phyloP scores from a whole-genome alignment of 2,113 vertebrate species.

The Nothoprocta perdicaria region DNA sequence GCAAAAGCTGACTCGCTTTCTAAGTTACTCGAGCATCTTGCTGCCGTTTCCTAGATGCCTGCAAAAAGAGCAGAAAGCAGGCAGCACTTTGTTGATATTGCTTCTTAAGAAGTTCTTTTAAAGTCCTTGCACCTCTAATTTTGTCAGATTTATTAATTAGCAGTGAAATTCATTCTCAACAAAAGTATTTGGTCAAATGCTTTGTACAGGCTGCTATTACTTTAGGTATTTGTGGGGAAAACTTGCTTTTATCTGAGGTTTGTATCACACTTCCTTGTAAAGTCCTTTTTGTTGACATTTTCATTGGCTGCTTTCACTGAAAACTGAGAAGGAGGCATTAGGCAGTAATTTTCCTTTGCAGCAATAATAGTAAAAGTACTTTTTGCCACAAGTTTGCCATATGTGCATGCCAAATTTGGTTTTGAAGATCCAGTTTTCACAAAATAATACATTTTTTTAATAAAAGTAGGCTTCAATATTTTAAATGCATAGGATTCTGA shows the following conservation, averaged over 20 bases:
- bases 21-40: not conserved
- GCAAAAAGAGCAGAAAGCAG: not conserved
- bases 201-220: not conserved
- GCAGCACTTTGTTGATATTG: not conserved
- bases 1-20: not conserved
- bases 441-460: not conserved
- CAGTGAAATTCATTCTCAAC: not conserved
- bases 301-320: not conserved
- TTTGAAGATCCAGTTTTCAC: not conserved
- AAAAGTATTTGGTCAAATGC: not conserved
- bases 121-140: not conserved
- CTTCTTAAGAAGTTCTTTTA: not conserved
- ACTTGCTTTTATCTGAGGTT: not conserved
- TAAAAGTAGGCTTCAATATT: not conserved
- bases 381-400: not conserved
- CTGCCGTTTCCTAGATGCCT: not conserved
- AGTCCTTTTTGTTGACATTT: not conserved
- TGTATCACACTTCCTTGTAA: not conserved
- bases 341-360: not conserved
- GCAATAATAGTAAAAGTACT: not conserved
- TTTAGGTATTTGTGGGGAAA: not conserved
- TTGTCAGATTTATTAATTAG: constrained; percentile 21
- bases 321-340: not conserved
- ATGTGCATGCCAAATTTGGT: not conserved
- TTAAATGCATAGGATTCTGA: not conserved